Conservation (phyloP, 2,113 vertebrate genomes). For the Muscicapa adusta region DNA sequence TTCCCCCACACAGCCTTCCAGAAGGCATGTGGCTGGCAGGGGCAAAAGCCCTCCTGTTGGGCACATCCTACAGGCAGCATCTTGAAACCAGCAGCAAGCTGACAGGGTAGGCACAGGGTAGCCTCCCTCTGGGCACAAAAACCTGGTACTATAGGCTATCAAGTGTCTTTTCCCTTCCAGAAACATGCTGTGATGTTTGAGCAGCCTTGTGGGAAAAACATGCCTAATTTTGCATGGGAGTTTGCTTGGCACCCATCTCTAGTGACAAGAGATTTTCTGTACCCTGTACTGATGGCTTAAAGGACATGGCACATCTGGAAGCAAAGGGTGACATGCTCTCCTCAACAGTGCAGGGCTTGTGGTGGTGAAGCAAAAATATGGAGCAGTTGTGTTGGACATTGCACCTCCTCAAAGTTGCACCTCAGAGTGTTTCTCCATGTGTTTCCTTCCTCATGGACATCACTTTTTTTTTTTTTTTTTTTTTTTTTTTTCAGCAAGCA, state of each 20-base stretch:
- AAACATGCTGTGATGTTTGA: background rate
- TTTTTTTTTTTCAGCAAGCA: background rate
- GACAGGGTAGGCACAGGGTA: background rate
- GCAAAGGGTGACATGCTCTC: background rate
- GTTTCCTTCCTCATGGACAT: background rate
- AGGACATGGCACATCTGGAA: background rate
- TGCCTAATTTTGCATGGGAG: background rate
- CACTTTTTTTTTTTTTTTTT: background rate
- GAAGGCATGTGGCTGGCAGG: background rate
- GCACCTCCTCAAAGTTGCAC: background rate
- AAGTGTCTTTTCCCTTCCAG: background rate
- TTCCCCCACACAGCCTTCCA: background rate
- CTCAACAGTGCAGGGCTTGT: background rate
- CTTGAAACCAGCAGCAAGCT: background rate
- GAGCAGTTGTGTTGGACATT: background rate
- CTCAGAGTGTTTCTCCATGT: background rate
- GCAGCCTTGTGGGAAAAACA: background rate
- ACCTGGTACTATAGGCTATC: background rate
- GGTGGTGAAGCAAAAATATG: background rate
- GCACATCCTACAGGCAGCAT: fast-evolving
- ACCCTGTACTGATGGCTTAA: background rate
- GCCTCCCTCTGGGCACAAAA: background rate
- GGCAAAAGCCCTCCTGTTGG: background rate
- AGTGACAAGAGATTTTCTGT: background rate
- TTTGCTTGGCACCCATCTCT: background rate